A percentile compares a stretch with the other conserved stretches of the same genome.
These are phyloP conservation scores for Ptiloglossa arizonensis DNA, from an alignment of 1,140 invertebrate species.

Conservation along the genomic window DNA sequence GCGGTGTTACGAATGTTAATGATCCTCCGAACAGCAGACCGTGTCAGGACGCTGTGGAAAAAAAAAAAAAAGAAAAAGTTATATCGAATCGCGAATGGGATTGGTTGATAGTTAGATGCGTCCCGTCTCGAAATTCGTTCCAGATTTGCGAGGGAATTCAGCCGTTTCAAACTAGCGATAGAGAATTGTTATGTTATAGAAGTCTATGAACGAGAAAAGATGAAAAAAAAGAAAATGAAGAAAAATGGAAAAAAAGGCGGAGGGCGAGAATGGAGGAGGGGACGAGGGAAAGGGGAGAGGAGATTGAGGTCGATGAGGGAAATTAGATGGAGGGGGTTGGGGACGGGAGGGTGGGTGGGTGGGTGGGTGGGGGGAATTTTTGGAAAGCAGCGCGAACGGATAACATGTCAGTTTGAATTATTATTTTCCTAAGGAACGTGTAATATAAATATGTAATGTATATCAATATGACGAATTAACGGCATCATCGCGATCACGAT, in stretches of 20 bases:
- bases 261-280: slow-evolving; percentile 27
- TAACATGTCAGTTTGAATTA: slow-evolving; percentile 68
- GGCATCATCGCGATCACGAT: slow-evolving; percentile 66
- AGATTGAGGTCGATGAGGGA: slow-evolving; percentile 39
- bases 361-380: neutral
- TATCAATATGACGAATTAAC: slow-evolving; percentile 67
- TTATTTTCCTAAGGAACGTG: slow-evolving; percentile 72
- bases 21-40: slow-evolving; percentile 9
- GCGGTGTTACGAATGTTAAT: slow-evolving; percentile 35
- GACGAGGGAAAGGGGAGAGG: slow-evolving; percentile 43
- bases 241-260: slow-evolving; percentile 33
- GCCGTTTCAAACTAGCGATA: slow-evolving; percentile 46
- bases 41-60: slow-evolving; percentile 14
- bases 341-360: no score
- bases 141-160: slow-evolving; percentile 2
- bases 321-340: neutral
- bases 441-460: slow-evolving; percentile 69
- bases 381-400: slow-evolving; percentile 51
- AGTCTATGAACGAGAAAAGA: slow-evolving; percentile 44
- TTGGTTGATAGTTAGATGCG: slow-evolving; percentile 31
- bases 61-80: no score
- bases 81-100: slow-evolving; percentile 34
- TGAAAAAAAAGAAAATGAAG: slow-evolving; percentile 24
- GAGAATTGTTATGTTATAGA: slow-evolving; percentile 68
- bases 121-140: slow-evolving; percentile 32